Conservation (phyloP, 2,113 vertebrate genomes). For the Tympanuchus pallidicinctus region DNA sequence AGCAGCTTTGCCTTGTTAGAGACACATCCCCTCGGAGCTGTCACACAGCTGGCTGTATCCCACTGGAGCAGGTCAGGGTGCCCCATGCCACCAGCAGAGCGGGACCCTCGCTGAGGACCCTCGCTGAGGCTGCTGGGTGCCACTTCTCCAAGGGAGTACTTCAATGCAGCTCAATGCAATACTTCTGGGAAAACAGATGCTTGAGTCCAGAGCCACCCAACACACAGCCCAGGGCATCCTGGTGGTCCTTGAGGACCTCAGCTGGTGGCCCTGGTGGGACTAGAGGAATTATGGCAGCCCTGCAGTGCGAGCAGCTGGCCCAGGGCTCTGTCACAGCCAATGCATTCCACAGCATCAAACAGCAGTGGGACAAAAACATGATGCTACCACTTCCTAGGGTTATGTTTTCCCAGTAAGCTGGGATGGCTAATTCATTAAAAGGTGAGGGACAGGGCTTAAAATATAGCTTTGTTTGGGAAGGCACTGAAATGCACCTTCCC, state of each 20-base stretch:
- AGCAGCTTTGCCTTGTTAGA: background rate
- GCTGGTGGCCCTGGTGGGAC: fast-evolving
- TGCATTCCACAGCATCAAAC: background rate
- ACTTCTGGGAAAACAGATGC: background rate
- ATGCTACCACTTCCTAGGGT: background rate
- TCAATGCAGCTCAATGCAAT: background rate
- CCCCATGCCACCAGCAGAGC: background rate
- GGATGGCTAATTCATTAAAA: background rate
- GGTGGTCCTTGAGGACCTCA: background rate
- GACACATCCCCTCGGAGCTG: background rate
- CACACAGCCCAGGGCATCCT: background rate
- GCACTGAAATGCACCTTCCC: background rate
- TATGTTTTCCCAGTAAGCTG: background rate
- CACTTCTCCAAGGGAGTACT: background rate
- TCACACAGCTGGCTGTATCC: background rate
- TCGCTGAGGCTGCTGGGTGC: background rate
- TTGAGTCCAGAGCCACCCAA: background rate
- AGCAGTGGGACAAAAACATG: fast-evolving
- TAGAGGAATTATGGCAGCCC: background rate
- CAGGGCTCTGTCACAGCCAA: fast-evolving
- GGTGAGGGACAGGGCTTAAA: background rate
- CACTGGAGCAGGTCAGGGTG: background rate
- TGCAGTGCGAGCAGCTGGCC: background rate
- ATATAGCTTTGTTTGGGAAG: background rate
- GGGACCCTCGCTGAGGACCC: background rate